Base-by-base conservation (phyloP, 2,888 invertebrate genomes). In the Atrina japonica region DNA sequence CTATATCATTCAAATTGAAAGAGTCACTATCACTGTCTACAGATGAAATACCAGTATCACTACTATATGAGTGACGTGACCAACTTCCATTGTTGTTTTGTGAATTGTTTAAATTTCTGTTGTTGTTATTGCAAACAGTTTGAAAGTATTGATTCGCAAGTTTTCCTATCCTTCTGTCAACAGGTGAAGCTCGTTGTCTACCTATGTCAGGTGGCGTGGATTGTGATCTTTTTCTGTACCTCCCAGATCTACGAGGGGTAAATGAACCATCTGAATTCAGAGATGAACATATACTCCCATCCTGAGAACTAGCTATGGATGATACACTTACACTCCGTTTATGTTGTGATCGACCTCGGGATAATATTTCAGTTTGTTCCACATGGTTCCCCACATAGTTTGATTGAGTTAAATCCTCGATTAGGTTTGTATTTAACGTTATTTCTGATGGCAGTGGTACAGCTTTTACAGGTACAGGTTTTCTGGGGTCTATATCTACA, bases 131-230 rank as follows among this genome's bases (percentile, higher is more conserved):
- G 41, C 55, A 56, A 45, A 66, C 66, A 63, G 59, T 63, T 40
- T 72, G 66, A 59, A 63, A 72, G 55, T 72, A 66, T 43, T 63
- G 66, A 58, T 72, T 72, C n/a, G 66, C 66, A 40, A 53, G 50
- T 41, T 61, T 61, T 43, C 63, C 71, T 41, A 72, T 72, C 40
- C 70, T 65, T 25, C 61, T 55, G 60, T 74, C 73, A n/a, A 74
- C 73, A 70, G 70, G 76, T 55, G 77, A 68, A 45, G 53, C 29
- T 18, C 69, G 58, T 52, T 76, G 67, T 27, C 77, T 61, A 5
- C 63, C 73, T 21, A 78, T 63, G 47, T 75, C 78, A 45, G 81
- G 76, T n/a, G 81, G 81, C 14, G 81, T 81, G 5, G 83, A 83
- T 16, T 75, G 70, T 30, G 80, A 77, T 16, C 81, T 70, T 65